Conservation (phyloP, 1,140 invertebrate species). For the Neocloeon triangulifer region DNA sequence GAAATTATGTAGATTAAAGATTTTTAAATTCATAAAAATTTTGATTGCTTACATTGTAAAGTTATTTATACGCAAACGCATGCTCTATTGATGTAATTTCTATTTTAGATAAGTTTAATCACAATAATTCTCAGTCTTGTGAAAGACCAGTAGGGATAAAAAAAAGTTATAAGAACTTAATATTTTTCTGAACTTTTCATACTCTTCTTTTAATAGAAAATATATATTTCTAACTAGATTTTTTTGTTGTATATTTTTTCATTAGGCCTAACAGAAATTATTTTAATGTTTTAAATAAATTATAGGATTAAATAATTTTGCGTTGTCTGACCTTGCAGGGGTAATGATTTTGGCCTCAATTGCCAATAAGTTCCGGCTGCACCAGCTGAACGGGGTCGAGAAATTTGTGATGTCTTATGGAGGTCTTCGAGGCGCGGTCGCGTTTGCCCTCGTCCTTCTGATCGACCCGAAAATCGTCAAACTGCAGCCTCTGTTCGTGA, state of each 20-base stretch:
- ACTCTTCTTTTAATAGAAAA: too few relatives aligned
- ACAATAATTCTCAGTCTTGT: too few relatives aligned
- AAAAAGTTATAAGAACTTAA: too few relatives aligned
- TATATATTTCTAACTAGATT: too few relatives aligned
- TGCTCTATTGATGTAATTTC: too few relatives aligned
- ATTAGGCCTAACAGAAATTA: background rate
- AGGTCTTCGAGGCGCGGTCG: constrained; percentile 90
- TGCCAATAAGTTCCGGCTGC: constrained; percentile 76
- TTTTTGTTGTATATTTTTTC: constrained; percentile 5
- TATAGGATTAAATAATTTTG: background rate
- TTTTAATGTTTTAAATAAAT: constrained; percentile 1
- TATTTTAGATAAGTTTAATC: too few relatives aligned
- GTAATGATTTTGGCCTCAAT: constrained; percentile 72
- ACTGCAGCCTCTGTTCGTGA: constrained; percentile 81
- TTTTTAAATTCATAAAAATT: too few relatives aligned
- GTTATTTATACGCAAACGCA: too few relatives aligned
- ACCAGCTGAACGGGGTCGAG: constrained; percentile 81
- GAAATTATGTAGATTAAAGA: too few relatives aligned
- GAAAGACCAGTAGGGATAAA: too few relatives aligned
- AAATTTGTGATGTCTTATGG: constrained; percentile 99
- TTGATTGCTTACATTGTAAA: too few relatives aligned
- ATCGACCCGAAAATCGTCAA: constrained; percentile 59
- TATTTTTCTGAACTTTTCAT: too few relatives aligned
- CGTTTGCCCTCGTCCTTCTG: constrained; percentile 86
- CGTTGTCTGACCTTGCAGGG: constrained; percentile 44